Base-by-base conservation (phyloP, 2,113 vertebrate species). In the Festucalex cinctus region DNA sequence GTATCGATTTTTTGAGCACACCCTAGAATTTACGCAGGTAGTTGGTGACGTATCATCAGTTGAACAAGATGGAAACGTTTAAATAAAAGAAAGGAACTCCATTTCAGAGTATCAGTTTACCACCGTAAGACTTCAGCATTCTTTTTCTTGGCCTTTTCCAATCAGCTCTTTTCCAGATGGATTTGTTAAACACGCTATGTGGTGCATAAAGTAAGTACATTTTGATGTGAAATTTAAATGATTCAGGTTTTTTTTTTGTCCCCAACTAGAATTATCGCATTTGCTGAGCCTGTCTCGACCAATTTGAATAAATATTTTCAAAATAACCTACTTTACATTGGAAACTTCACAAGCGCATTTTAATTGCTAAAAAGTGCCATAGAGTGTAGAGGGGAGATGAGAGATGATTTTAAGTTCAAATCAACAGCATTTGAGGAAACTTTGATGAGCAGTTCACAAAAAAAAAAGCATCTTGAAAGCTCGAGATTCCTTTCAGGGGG, bases 371-470 rank as follows among this genome's bases (percentile, higher is more conserved):
- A 32, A 22, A 26, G 13, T 72, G 67, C 54, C 46, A 67, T 57
- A 71, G 54, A 69, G 71, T 58, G 59, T 22, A 49, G 61, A 78
- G 63, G 35, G 39, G 43, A 43, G 62, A 19, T 28, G 43, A 3
- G 9, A 46, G 22, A 63, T n/a, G 10, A 24, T 24, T 43, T 17
- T 43, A 74, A 68, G 69, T 43, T 41, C 37, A 70, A 83, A 85
- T 76, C 81, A 81, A 84, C 82, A 71, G 65, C 63, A 46, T 75
- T 77, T 79, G 73, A 13, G 9, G 68, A 64, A 58, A 63, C 82
- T 86, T 87, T 88, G 77, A 86, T 87, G 82, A 78, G 62, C 67
- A 37, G 70, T 83, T 84, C 78, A 80, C 76, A 82, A 82, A 82
- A 79, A 69, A 82, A 82, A 82, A 79, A 69, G 62, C 65, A 51